These are phyloP conservation scores for Perdita meconis DNA, from an alignment of 2,888 invertebrate genomes.

Conservation along the genomic window DNA sequence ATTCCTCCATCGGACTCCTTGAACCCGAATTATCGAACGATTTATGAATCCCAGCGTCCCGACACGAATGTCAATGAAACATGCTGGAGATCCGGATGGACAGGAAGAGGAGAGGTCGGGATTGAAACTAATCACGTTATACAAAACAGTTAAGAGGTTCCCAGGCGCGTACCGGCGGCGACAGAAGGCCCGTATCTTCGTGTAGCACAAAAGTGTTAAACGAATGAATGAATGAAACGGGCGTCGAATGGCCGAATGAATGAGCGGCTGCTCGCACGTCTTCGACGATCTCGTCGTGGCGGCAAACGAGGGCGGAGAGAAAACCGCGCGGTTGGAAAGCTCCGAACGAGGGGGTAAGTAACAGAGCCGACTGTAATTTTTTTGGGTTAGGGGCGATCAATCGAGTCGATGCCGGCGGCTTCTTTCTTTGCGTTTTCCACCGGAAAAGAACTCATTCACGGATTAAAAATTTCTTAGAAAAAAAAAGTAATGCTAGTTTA, in stretches of 20 bases:
- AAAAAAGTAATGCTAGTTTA: neutral
- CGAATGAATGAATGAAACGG: constrained; percentile 81
- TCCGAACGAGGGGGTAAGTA: constrained; percentile 21
- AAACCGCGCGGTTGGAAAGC: constrained; percentile 14
- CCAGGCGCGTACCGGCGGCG: constrained; percentile 72
- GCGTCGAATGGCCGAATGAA: constrained; percentile 49
- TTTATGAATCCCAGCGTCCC: neutral
- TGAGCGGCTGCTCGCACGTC: constrained; percentile 54
- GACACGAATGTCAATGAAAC: constrained; percentile 14
- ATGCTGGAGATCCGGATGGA: constrained; percentile 11
- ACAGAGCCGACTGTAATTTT: constrained; percentile 9
- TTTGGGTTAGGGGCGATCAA: constrained; percentile 13
- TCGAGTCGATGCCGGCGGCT: neutral
- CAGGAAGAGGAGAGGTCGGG: constrained; percentile 29
- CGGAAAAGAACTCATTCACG: no score
- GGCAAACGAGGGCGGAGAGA: constrained; percentile 9
- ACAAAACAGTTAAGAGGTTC: constrained; percentile 82
- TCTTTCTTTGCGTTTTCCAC: neutral
- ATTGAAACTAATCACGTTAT: constrained; percentile 79
- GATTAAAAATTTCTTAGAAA: no score
- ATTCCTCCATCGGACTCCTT: no score
- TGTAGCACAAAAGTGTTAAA: constrained; percentile 83
- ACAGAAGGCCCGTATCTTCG: constrained; percentile 81
- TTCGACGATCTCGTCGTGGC: constrained; percentile 24
- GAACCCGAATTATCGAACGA: neutral